Evolutionary conservation across 1,140 invertebrate genomes (phyloP).

Genomic region (Drosophila tristis): DNA sequence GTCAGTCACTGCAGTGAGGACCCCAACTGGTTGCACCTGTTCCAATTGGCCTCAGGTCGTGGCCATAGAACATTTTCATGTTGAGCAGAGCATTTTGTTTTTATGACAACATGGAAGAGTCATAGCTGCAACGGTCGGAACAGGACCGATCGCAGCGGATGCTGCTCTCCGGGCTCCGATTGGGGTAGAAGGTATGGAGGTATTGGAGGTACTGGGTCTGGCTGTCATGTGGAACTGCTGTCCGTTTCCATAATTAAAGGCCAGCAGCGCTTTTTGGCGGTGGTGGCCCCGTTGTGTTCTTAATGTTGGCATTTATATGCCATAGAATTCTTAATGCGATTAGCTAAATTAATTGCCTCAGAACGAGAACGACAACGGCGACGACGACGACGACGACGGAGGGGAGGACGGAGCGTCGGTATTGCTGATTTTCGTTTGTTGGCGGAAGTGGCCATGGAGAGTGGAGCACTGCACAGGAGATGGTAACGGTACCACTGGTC

Average conservation of each 20-base stretch:
- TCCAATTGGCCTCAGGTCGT: slow-evolving; percentile 43
- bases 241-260: slow-evolving; percentile 46
- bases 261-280: slow-evolving; percentile 33
- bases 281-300: slow-evolving; percentile 24
- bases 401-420: slow-evolving; percentile 1
- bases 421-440: slow-evolving; percentile 28
- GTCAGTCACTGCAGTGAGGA: neutral
- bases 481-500: slow-evolving; percentile 22
- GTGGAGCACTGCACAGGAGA: slow-evolving; percentile 4
- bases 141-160: slow-evolving; percentile 36
- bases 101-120: slow-evolving; percentile 42
- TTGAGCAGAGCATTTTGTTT: slow-evolving; percentile 53
- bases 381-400: neutral
- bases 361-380: neutral
- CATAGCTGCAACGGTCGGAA: slow-evolving; percentile 10
- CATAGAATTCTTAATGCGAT: slow-evolving; percentile 42
- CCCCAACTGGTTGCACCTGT: slow-evolving; percentile 65
- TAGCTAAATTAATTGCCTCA: slow-evolving; percentile 37
- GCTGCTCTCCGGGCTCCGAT: slow-evolving; percentile 39
- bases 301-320: slow-evolving; percentile 50
- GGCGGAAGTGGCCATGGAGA: slow-evolving; percentile 38
- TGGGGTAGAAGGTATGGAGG: neutral
- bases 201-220: slow-evolving; percentile 13
- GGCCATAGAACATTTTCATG: slow-evolving; percentile 47
- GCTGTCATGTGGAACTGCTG: slow-evolving; percentile 44